Evolutionary conservation across 2,888 invertebrate genomes (phyloP).

Genomic region (Corbicula japonica): DNA sequence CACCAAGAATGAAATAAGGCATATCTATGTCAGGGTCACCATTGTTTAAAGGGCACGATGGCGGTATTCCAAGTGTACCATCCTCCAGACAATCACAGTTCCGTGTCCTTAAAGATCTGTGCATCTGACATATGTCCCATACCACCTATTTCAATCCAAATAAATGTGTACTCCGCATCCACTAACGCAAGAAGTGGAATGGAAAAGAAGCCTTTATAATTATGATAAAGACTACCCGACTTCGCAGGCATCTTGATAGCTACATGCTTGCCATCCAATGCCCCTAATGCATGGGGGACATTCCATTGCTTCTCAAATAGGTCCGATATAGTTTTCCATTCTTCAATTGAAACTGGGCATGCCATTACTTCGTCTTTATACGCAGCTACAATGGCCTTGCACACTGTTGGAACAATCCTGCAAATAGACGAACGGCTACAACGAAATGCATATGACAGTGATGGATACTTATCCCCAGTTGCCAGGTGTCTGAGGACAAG

Average conservation of each 20-base stretch:
- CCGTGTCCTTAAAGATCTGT: slow-evolving; percentile 49
- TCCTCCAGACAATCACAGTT: slow-evolving; percentile 52
- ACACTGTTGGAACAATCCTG: slow-evolving; percentile 53
- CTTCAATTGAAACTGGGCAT: slow-evolving; percentile 46
- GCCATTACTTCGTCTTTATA: slow-evolving; percentile 57
- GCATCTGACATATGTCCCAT: slow-evolving; percentile 51
- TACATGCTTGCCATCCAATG: background rate
- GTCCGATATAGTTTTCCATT: slow-evolving; percentile 40
- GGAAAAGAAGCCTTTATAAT: slow-evolving; percentile 23
- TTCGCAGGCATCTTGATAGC: slow-evolving; percentile 14
- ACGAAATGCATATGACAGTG: slow-evolving; percentile 59
- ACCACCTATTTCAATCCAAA: slow-evolving; percentile 39
- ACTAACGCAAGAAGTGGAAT: slow-evolving; percentile 32
- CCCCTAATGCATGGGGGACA: slow-evolving; percentile 4
- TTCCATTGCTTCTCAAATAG: slow-evolving; percentile 8
- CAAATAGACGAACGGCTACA: slow-evolving; percentile 40
- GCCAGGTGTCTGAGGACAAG: slow-evolving; percentile 58
- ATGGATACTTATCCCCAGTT: slow-evolving; percentile 53
- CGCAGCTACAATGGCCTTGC: slow-evolving; percentile 56
- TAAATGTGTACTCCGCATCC: slow-evolving; percentile 28
- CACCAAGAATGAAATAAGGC: background rate
- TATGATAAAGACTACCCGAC: slow-evolving; percentile 9
- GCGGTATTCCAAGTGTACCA: slow-evolving; percentile 38
- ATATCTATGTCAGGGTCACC: background rate
- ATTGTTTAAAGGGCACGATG: slow-evolving; percentile 31